Evolutionary conservation across 2,888 invertebrate species (phyloP), one percentile per base, ranked within the genome.

Genomic region (Eledone cirrhosa): DNA sequence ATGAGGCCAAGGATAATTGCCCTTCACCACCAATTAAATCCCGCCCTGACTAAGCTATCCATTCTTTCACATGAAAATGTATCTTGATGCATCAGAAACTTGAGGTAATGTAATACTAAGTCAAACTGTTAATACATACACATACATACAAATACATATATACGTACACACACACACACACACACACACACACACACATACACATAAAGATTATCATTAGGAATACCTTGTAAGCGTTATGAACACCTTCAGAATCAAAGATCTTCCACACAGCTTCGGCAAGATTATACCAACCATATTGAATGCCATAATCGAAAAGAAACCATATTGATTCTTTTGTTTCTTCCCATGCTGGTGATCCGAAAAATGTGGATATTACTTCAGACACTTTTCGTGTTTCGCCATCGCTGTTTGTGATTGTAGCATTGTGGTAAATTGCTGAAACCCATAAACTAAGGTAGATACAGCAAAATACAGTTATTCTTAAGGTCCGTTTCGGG

Each of bases 171-270:
- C 33, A 5, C 8, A 5, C 33, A 5, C 33, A 41, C 41, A 41
- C 41, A 41, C 1, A 5, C 11, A 41, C 41, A 41, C 1, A 41
- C 41, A 41, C 41, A 41, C 2, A 41, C 3, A 41, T 11, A 41
- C 41, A 41, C 41, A 41, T 11, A 41, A 5, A 41, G 8, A 41
- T 82, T 41, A 11, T 8, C 5, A 11, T 8, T 5, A 41, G 41
- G 3, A 41, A 41, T 80, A 90, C 90, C 85, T 85, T 86, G 69
- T 86, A 87, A 19, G 98, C 95, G 90, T 97, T 96, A 82, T 95
- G 94, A 90, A 97, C 97, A 0, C 97, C 98, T 85, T 95, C 94
- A 0, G 96, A 96, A 91, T 98, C 98, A 8, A 96, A 93, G 19
- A 95, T 92, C 82, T 96, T 95, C 13, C 96, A 93, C 31, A 97